These are phyloP conservation scores for Octopus bimaculoides DNA, from an alignment of 1,140 invertebrate genomes.

Conservation along the genomic window DNA sequence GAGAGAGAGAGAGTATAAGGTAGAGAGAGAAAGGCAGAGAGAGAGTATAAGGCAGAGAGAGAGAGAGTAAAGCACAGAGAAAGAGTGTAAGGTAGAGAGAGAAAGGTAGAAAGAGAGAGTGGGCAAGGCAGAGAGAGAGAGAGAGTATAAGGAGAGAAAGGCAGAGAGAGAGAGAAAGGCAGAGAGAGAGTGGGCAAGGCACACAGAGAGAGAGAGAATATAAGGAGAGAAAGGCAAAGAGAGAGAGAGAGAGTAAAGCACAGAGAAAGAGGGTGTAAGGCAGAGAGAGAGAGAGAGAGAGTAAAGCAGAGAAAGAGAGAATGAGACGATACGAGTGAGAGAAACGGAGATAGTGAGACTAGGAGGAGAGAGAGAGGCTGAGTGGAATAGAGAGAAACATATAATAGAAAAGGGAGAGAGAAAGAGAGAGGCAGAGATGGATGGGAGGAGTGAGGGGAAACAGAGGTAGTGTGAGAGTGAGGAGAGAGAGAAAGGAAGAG, in stretches of 20 bases:
- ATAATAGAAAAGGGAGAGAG: slow-evolving; percentile 12
- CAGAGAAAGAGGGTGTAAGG: slow-evolving; percentile 8
- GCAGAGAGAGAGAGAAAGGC: slow-evolving; percentile 11
- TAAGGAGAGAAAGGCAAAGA: neutral
- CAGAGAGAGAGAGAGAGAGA: slow-evolving; percentile 10
- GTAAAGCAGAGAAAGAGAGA: neutral
- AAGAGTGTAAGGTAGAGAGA: neutral
- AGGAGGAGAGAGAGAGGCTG: neutral
- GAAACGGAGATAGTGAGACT: neutral
- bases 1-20: slow-evolving; percentile 11
- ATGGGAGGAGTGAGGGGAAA: slow-evolving; percentile 1
- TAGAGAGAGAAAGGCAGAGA: slow-evolving; percentile 5
- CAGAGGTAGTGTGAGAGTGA: slow-evolving; percentile 14
- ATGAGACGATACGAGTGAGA: neutral
- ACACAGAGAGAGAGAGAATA: slow-evolving; percentile 8
- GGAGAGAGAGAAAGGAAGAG: slow-evolving; percentile 6
- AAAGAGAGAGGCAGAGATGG: slow-evolving; percentile 5
- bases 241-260: slow-evolving; percentile 8
- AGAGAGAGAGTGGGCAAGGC: slow-evolving; percentile 4
- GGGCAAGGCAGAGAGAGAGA: neutral
- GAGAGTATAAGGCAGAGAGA: slow-evolving; percentile 15
- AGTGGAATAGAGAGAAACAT: neutral
- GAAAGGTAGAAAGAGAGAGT: neutral
- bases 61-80: slow-evolving; percentile 14
- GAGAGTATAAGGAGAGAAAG: neutral